Base-by-base conservation (phyloP, 1,140 invertebrate species). In the Anagrus nilaparvatae region DNA sequence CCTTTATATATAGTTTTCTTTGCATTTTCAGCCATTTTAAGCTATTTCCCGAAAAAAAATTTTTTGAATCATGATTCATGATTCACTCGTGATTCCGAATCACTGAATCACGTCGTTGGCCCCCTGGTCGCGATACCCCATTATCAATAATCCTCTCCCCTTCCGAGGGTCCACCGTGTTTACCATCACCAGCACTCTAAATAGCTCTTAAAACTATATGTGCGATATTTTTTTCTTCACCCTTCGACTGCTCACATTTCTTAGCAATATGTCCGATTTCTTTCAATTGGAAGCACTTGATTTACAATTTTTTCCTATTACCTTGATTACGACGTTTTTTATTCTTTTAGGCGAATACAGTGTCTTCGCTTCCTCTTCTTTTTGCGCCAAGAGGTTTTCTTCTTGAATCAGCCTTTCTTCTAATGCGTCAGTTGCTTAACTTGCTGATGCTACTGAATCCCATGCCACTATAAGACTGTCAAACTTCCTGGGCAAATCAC, bases 111-210 rank as follows among this genome's bases (percentile, higher is more conserved):
- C n/a, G n/a, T n/a, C n/a, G n/a, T n/a, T n/a, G n/a, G n/a, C n/a
- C n/a, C n/a, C n/a, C n/a, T n/a, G n/a, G 50, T 8, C 32, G 17
- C n/a, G 45, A 52, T 5, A 44, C 47, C 16, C 50, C 44, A 19
- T 45, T 49, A 33, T 49, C 50, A 43, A 24, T 34, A 21, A 49
- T 16, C 48, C 45, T 49, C 18, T 42, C 40, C 43, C 18, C 33
- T 40, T n/a, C n/a, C n/a, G n/a, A n/a, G n/a, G n/a, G n/a, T n/a
- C 20, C 17, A 28, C 19, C 7, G 6, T 27, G 6, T 27, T 12
- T 27, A 6, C 12, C 24, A 12, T 7, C 6, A 27, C 6, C 6
- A 12, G 6, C 24, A 7, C 24, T 12, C 24, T 6, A 12, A 6
- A 7, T 6, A 12, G 24, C 6, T 12, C 12, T 7, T 27, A 12